A percentile compares a stretch with the other conserved stretches of the same genome.
These are phyloP conservation scores for Pemphredon lugubris DNA, from an alignment of 2,888 invertebrate genomes.

Conservation along the genomic window DNA sequence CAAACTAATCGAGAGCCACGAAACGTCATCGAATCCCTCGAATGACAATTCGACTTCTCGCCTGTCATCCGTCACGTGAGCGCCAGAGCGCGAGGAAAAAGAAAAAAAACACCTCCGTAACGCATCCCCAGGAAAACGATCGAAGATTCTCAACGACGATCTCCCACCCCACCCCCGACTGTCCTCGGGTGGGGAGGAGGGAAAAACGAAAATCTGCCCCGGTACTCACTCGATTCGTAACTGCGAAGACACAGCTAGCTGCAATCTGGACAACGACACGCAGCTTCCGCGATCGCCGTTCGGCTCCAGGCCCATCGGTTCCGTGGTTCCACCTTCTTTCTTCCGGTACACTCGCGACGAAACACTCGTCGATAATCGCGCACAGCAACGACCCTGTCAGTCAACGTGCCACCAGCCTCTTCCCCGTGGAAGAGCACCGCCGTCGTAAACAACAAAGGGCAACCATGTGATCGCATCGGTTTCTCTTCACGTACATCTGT, in stretches of 20 bases:
- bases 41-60: neutral
- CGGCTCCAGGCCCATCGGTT: constrained; percentile 29
- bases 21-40: neutral
- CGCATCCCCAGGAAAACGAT: constrained; percentile 8
- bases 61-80: constrained; percentile 51
- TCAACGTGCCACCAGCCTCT: neutral
- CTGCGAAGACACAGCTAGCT: neutral
- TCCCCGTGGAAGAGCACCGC: neutral
- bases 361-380: no score
- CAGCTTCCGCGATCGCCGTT: constrained; percentile 45
- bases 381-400: no score
- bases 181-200: no score
- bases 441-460: constrained; percentile 11
- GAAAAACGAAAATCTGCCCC: neutral
- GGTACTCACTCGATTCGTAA: constrained; percentile 25
- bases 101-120: no score
- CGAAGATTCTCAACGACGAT: constrained; percentile 8
- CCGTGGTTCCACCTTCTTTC: constrained; percentile 3
- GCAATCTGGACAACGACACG: neutral
- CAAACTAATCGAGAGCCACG: no score
- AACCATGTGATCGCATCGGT: constrained; percentile 21
- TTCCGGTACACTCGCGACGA: constrained; percentile 9
- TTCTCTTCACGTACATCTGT: constrained; percentile 15
- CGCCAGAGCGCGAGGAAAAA: no score
- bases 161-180: no score